A percentile compares a stretch with the other conserved stretches of the same genome.
phyloP scores from a whole-genome alignment of 1,140 invertebrate species.

The Calosoma granatense region DNA sequence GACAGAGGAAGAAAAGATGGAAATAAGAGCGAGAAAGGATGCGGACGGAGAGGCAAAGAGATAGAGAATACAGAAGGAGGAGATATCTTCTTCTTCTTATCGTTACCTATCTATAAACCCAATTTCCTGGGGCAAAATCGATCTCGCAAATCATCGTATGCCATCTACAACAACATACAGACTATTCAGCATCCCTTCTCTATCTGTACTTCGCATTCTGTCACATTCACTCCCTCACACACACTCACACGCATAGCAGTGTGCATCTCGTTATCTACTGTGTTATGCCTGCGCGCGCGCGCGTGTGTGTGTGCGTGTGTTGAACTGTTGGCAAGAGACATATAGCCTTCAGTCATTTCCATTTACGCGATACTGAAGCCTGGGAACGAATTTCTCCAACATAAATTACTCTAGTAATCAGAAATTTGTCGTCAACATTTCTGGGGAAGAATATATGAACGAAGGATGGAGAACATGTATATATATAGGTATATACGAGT shows the following conservation, averaged over 20 bases:
- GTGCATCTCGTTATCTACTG: neutral
- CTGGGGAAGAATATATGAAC: neutral
- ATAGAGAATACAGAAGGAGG: no score
- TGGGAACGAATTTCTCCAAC: constrained; percentile 4
- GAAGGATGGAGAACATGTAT: no score
- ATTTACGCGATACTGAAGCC: neutral
- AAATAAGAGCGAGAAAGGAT: no score
- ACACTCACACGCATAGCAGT: neutral
- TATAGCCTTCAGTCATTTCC: constrained; percentile 5
- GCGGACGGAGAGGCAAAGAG: no score
- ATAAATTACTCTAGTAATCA: constrained; percentile 7
- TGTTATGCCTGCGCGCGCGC: neutral
- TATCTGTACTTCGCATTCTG: neutral
- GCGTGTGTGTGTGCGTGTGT: no score
- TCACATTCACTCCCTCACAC: neutral
- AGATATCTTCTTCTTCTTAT: neutral
- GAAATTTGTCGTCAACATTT: neutral
- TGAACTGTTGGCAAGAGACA: neutral
- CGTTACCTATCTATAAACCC: constrained; percentile 4
- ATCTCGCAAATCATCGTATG: constrained; percentile 16
- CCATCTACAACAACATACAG: constrained; percentile 5
- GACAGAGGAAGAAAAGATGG: no score
- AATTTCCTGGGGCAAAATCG: constrained; percentile 12
- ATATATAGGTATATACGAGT: no score
- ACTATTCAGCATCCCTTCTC: neutral